A percentile compares a stretch with the other conserved stretches of the same genome.
These are phyloP conservation scores for Eunapius fragilis DNA, from an alignment of 37 sponge, comb jelly and placozoan species.

Conservation along the genomic window DNA sequence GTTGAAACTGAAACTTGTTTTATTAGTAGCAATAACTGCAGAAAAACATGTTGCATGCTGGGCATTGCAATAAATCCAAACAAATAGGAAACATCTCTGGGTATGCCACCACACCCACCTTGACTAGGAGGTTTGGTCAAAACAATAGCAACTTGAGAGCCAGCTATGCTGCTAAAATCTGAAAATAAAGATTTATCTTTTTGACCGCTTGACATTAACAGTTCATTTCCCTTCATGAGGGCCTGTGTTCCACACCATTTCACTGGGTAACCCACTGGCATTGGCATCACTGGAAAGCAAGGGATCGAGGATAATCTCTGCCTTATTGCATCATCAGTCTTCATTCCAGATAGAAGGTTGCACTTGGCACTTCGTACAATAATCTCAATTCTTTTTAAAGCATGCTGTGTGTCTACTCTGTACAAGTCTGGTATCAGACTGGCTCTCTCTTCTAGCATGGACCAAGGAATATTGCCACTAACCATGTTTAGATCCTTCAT, in stretches of 20 bases:
- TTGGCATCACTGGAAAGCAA: constrained; percentile 30
- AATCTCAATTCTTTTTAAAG: neutral
- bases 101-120: constrained; percentile 19
- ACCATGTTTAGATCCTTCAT: neutral
- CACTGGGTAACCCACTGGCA: constrained; percentile 13
- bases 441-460: neutral
- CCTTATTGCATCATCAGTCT: neutral
- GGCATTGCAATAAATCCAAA: neutral
- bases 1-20: too few relatives aligned
- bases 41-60: too few relatives aligned
- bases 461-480: neutral
- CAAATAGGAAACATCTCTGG: neutral
- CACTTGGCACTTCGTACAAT: neutral
- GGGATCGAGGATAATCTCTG: neutral
- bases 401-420: neutral
- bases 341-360: neutral
- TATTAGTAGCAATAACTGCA: too few relatives aligned
- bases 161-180: constrained; percentile 5
- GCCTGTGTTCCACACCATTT: neutral
- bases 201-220: neutral
- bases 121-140: neutral
- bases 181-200: too few relatives aligned
- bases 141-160: constrained; percentile 17
- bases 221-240: neutral
- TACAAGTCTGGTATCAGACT: neutral